Base-by-base conservation (phyloP, 2,888 invertebrate species). In the Rhingia campestris region DNA sequence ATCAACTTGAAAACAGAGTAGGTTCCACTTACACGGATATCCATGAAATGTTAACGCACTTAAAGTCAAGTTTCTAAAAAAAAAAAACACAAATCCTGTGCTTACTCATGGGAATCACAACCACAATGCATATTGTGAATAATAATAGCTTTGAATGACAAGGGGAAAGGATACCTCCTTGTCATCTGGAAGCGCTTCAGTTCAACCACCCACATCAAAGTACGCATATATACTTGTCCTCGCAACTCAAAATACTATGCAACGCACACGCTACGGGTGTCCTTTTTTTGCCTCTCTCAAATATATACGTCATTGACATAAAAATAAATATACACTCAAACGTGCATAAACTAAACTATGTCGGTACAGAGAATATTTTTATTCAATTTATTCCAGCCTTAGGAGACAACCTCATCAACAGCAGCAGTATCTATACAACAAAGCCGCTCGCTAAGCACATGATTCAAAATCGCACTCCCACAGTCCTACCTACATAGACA, bases 341-440 rank as follows among this genome's bases (percentile, higher is more conserved):
- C 32, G 37, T 10, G 9, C 39, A n/a, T 30, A 30, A 69, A 49
- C 9, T 39, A 47, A 69, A 56, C 30, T 47, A 69, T 43, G 54
- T 22, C 22, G 22, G 22, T 43, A 66, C 12, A 41, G 67, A 61
- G 61, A 32, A 61, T 67, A 69, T 69, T 80, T 74, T 80, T 63
- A 74, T 80, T 80, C 67, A 61, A 80, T 80, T 80, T 74, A 63
- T 58, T 41, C n/a, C 22, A 33, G 56, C 80, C 80, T 63, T 10
- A 63, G 63, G 74, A 41, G 35, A 41, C 66, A 67, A 12, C 66
- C 53, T 39, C 73, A 53, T 47, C 63, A 63, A n/a, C 41, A 43
- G 12, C 43, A 67, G 7, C 30, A 30, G 5, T 35, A 45, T n/a
- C 32, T 45, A 54, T 41, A 54, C 33, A 58, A 47, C 22, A 58